Evolutionary conservation across 2,113 vertebrate genomes (phyloP).

Genomic region (Plecotus auritus): DNA sequence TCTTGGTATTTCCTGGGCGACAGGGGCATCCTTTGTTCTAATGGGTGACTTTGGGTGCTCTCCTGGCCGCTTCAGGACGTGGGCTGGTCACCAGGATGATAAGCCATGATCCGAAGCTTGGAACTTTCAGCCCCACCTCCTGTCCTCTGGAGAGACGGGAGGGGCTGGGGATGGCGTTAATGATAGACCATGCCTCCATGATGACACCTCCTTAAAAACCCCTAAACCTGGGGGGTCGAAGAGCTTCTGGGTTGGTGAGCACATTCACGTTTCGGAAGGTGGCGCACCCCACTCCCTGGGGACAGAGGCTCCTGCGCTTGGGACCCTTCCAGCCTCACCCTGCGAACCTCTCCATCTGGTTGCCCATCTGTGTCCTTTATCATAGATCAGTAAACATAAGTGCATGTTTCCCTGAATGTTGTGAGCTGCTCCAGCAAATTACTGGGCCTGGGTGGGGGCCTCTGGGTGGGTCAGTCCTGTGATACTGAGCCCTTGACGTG

Average conservation of each 20-base stretch:
- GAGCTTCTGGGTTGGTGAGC: neutral
- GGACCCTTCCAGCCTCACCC: neutral
- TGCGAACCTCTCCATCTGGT: neutral
- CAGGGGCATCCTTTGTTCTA: neutral
- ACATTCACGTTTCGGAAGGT: neutral
- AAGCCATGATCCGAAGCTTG: neutral
- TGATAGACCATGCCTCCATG: neutral
- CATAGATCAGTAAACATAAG: neutral
- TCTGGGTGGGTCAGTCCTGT: neutral
- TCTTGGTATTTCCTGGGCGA: neutral
- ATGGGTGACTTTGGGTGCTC: neutral
- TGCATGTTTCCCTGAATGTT: neutral
- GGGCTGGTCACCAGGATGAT: neutral
- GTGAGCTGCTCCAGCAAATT: neutral
- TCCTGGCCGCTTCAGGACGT: neutral
- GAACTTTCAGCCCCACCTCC: neutral
- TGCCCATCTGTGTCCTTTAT: neutral
- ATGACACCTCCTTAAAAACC: neutral
- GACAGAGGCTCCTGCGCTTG: neutral
- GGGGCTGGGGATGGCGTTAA: neutral
- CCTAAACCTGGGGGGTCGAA: neutral
- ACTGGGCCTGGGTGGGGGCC: too few relatives aligned
- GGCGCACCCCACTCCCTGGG: accelerated
- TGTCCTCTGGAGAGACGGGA: neutral
- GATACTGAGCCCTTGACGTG: neutral